phyloP scores from a whole-genome alignment of 1,140 invertebrate genomes.

The Drosophila eugracilis region DNA sequence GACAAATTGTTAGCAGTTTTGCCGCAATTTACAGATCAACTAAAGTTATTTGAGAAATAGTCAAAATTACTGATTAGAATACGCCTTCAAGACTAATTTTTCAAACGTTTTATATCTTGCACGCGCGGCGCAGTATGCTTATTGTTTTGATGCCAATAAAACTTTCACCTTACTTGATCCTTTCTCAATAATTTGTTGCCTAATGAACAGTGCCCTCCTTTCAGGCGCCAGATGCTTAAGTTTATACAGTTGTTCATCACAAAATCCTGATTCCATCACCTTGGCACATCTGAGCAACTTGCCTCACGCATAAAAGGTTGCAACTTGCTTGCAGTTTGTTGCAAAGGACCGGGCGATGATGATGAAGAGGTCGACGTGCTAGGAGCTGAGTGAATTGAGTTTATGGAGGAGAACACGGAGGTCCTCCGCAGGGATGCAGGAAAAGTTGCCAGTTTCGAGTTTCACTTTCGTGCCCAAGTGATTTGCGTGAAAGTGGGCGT shows the following conservation, averaged over 20 bases:
- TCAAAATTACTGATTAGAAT: neutral
- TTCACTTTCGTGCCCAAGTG: constrained; percentile 80
- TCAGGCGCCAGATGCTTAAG: constrained; percentile 15
- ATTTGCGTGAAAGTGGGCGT: constrained; percentile 49
- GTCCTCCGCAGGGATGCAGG: constrained; percentile 17
- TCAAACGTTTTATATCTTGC: too few relatives aligned
- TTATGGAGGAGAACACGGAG: neutral
- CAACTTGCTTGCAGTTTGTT: constrained; percentile 77
- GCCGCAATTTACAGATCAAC: neutral
- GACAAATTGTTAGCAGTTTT: constrained; percentile 3
- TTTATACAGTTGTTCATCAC: constrained; percentile 13
- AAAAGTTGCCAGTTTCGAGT: constrained; percentile 61
- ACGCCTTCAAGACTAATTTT: too few relatives aligned
- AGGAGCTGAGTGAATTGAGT: constrained; percentile 47
- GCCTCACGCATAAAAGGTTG: constrained; percentile 67
- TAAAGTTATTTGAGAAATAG: neutral
- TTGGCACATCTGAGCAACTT: too few relatives aligned
- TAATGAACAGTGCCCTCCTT: constrained; percentile 18
- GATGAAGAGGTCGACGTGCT: constrained; percentile 45
- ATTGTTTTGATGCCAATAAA: neutral
- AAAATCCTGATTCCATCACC: constrained; percentile 23
- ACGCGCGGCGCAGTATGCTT: neutral
- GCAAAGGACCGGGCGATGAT: constrained; percentile 52
- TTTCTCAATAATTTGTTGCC: neutral
- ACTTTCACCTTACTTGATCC: neutral